phyloP scores from a whole-genome alignment of 2,888 invertebrate genomes.

The Blastobasis lacticolella region DNA sequence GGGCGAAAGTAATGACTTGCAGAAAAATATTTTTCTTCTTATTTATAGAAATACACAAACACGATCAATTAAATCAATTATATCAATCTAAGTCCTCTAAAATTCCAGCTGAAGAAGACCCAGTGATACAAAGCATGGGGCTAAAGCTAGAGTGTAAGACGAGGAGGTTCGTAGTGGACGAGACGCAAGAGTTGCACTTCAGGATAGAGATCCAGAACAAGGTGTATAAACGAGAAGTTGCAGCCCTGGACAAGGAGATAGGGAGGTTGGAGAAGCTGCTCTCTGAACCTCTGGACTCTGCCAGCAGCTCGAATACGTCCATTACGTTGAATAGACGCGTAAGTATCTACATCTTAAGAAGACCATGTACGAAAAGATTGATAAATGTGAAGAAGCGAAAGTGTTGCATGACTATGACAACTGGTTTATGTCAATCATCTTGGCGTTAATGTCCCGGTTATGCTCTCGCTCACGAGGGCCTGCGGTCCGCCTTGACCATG shows the following conservation, averaged over 20 bases:
- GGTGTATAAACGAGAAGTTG: constrained; percentile 89
- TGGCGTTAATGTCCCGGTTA: too few relatives aligned
- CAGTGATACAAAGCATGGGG: constrained; percentile 91
- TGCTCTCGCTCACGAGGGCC: too few relatives aligned
- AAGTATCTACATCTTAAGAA: constrained; percentile 13
- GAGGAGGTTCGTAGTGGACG: constrained; percentile 86
- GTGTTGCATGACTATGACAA: too few relatives aligned
- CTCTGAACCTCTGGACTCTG: constrained; percentile 75
- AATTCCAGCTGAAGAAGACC: constrained; percentile 79
- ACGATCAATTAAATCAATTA: not conserved
- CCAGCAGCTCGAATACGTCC: constrained; percentile 70
- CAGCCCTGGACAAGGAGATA: constrained; percentile 85
- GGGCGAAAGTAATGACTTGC: too few relatives aligned
- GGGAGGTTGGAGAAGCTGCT: constrained; percentile 81
- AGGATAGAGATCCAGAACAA: constrained; percentile 93
- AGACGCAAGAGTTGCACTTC: constrained; percentile 86
- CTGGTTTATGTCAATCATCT: too few relatives aligned
- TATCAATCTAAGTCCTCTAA: not conserved
- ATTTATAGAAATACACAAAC: too few relatives aligned
- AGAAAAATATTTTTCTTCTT: too few relatives aligned
- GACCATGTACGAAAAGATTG: too few relatives aligned
- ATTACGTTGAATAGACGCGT: constrained; percentile 53
- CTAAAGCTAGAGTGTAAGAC: constrained; percentile 92
- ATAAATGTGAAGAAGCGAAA: too few relatives aligned
- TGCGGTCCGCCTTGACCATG: too few relatives aligned